Evolutionary conservation across 2,888 invertebrate species (phyloP), one percentile per base, ranked within the genome.

Genomic region (Ditylenchus weischeri): DNA sequence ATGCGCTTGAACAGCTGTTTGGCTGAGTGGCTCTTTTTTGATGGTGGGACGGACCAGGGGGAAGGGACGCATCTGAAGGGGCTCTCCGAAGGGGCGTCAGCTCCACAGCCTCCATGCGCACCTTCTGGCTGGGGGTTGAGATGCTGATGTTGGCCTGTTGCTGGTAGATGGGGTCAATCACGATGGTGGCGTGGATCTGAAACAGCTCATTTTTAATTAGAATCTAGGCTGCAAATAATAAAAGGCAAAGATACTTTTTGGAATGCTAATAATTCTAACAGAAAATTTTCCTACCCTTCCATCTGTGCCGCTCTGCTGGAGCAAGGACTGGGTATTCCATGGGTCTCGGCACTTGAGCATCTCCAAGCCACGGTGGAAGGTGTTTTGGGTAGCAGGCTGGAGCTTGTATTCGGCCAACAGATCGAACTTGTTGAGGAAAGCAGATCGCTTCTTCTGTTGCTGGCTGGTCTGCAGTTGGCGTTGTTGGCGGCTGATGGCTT

Each of bases 351-450:
- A 66, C 73, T 77, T 77, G 70, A 80, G 29, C 54, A 76, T 64
- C 50, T 76, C 72, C 69, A 73, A 72, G 62, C 66, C 54, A 54
- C 73, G 70, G 57, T 62, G 36, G 59, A 76, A 49, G 58, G 62
- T 51, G 61, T 69, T 64, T 61, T 75, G 66, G 63, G 72, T 71
- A 50, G 64, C 65, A 43, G 68, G 65, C 67, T 58, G 61, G 51
- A 77, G 66, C 64, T 75, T 69, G 73, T 78, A 76, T 48, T 66
- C 66, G 38, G 60, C 74, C 64, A 76, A 76, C 49, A 70, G 67
- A 65, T 81, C 77, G 69, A 72, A 76, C 71, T 79, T 75, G 72
- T 80, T 82, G 71, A 82, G 75, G 64, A 82, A 76, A 69, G 80
- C 78, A 69, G 61, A 62, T 43, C 51, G 50, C 58, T 70, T 51